phyloP scores from a whole-genome alignment of 1,140 invertebrate species.

The Elysia chlorotica region DNA sequence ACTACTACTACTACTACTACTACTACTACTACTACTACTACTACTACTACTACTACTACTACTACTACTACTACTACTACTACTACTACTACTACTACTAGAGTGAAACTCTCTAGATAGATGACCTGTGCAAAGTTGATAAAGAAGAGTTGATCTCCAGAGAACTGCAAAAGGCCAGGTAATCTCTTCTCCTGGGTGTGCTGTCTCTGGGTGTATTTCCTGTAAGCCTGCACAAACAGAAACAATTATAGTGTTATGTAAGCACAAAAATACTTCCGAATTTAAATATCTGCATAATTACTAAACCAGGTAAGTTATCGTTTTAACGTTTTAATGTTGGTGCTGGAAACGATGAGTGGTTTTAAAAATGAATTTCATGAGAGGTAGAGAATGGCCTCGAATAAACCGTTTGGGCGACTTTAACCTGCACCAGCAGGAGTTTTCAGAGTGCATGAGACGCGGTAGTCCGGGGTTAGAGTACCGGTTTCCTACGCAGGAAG shows the following conservation, averaged over 20 bases:
- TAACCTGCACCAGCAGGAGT: too few species aligned
- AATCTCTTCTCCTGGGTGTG: constrained; percentile 43
- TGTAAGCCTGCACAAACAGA: constrained; percentile 46
- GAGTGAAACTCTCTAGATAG: neutral
- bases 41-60: too few species aligned
- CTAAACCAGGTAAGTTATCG: too few species aligned
- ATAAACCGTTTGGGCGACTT: too few species aligned
- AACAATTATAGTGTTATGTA: neutral
- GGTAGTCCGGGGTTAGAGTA: too few species aligned
- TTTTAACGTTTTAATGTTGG: neutral
- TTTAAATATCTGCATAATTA: too few species aligned
- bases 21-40: too few species aligned
- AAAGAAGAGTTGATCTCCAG: constrained; percentile 82
- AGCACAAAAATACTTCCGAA: too few species aligned
- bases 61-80: too few species aligned
- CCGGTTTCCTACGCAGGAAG: too few species aligned
- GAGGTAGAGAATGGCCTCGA: neutral
- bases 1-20: too few species aligned
- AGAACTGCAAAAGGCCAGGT: constrained; percentile 66
- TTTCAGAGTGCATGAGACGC: too few species aligned
- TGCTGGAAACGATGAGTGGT: neutral
- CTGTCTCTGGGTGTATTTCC: constrained; percentile 45
- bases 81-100: neutral
- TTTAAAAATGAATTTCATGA: neutral
- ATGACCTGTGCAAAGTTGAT: constrained; percentile 61